Evolutionary conservation across 92 coral and sea anemone species (phyloP).

Genomic region (Metridium senile): DNA sequence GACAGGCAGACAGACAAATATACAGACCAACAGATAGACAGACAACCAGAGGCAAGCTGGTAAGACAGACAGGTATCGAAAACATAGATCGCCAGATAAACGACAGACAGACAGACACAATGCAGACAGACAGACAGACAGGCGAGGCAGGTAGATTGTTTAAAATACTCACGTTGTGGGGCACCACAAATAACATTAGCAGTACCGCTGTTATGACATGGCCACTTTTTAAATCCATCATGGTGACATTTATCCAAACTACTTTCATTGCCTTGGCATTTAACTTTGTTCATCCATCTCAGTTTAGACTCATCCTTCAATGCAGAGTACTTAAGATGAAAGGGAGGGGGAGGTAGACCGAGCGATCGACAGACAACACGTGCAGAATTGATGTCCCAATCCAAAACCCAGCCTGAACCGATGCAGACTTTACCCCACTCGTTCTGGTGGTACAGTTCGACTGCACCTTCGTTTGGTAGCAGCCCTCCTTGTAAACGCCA

Average conservation of each 20-base stretch:
- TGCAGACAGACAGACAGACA: background rate
- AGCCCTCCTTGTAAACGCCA: conserved; percentile 14
- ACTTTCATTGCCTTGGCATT: conserved; percentile 9
- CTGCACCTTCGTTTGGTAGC: conserved; percentile 6
- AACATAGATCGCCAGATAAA: background rate
- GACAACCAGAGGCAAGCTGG: no score
- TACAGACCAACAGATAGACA: no score
- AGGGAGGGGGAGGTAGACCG: conserved; percentile 21
- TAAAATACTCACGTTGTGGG: conserved; percentile 9
- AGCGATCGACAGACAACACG: conserved; percentile 21
- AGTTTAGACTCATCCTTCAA: background rate
- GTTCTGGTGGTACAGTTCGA: conserved; percentile 19
- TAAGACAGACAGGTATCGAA: no score
- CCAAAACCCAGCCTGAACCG: background rate
- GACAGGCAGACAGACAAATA: background rate
- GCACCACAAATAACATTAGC: conserved; percentile 21
- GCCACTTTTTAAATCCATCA: background rate
- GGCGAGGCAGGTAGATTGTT: background rate
- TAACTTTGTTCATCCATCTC: background rate
- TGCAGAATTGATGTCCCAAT: conserved; percentile 19
- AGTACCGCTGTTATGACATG: background rate
- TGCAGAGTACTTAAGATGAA: background rate
- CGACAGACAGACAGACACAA: background rate
- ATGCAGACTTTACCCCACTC: conserved; percentile 14
- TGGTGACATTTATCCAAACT: conserved; percentile 9